These are phyloP conservation scores for Chironomus tentans DNA, from an alignment of 2,888 invertebrate species.

Conservation along the genomic window DNA sequence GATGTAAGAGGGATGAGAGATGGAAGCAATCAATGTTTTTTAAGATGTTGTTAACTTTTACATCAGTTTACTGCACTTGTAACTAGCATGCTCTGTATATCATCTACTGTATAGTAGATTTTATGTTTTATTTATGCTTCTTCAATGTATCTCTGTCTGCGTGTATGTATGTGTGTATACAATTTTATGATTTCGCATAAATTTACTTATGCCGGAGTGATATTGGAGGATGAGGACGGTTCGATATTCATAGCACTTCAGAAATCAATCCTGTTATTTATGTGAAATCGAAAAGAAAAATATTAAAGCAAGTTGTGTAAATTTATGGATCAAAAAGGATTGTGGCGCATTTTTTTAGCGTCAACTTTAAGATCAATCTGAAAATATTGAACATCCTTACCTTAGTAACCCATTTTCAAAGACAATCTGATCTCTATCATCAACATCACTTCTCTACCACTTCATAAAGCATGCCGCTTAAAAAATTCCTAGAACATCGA, in stretches of 20 bases:
- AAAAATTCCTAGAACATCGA: background rate
- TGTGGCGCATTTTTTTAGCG: too few relatives aligned
- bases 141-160: background rate
- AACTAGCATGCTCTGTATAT: background rate
- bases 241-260: slow-evolving; percentile 3
- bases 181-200: slow-evolving; percentile 17
- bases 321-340: background rate
- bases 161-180: background rate
- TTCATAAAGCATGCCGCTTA: background rate
- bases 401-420: too few relatives aligned
- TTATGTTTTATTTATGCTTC: background rate
- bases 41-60: background rate
- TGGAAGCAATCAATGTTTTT: background rate
- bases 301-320: background rate
- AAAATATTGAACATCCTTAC: too few relatives aligned
- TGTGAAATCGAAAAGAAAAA: slow-evolving; percentile 11
- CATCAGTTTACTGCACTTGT: background rate
- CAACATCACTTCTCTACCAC: too few relatives aligned
- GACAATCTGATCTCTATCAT: too few relatives aligned
- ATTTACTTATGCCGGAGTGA: background rate
- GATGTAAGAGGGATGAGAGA: background rate
- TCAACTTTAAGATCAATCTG: too few relatives aligned
- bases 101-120: background rate
- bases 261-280: slow-evolving; percentile 20
- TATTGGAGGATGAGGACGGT: background rate